Percentiles rank a stretch among this genome's conserved stretches.
Evolutionary conservation across 2,113 vertebrate genomes (phyloP).

Genomic region (Triplophysa rosa): DNA sequence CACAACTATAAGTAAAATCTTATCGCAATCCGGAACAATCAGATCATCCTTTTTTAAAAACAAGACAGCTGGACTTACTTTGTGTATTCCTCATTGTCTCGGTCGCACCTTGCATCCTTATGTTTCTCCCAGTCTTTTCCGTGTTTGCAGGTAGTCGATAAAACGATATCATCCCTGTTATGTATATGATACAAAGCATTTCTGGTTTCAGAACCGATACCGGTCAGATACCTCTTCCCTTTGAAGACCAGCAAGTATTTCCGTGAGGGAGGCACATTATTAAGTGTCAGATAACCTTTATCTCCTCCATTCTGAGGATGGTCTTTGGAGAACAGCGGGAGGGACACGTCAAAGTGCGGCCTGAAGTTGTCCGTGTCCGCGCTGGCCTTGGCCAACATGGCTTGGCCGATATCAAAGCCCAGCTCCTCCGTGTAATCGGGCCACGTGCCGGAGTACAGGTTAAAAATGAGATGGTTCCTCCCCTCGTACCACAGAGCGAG

Average conservation of each 20-base stretch:
- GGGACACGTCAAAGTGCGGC: slow-evolving; percentile 77
- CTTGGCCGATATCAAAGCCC: slow-evolving; percentile 79
- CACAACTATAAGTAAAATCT: no score
- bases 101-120: slow-evolving; percentile 75
- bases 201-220: slow-evolving; percentile 80
- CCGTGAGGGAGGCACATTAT: slow-evolving; percentile 68
- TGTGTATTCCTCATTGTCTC: slow-evolving; percentile 78
- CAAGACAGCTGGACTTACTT: slow-evolving; percentile 69
- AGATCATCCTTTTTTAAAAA: neutral
- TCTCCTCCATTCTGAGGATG: slow-evolving; percentile 74
- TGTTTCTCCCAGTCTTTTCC: slow-evolving; percentile 83
- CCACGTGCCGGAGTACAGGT: slow-evolving; percentile 81
- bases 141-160: slow-evolving; percentile 81
- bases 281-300: slow-evolving; percentile 65
- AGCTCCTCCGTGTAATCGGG: slow-evolving; percentile 80
- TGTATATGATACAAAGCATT: slow-evolving; percentile 81
- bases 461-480: slow-evolving; percentile 80
- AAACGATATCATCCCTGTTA: slow-evolving; percentile 77
- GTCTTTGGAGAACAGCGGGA: slow-evolving; percentile 80
- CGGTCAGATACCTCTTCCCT: slow-evolving; percentile 80
- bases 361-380: slow-evolving; percentile 75
- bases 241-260: slow-evolving; percentile 81
- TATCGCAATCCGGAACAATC: no score
- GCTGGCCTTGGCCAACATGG: slow-evolving; percentile 80
- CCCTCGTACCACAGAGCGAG: slow-evolving; percentile 78